Conservation (phyloP, 2,888 invertebrate species). For the Phasia obesa region DNA sequence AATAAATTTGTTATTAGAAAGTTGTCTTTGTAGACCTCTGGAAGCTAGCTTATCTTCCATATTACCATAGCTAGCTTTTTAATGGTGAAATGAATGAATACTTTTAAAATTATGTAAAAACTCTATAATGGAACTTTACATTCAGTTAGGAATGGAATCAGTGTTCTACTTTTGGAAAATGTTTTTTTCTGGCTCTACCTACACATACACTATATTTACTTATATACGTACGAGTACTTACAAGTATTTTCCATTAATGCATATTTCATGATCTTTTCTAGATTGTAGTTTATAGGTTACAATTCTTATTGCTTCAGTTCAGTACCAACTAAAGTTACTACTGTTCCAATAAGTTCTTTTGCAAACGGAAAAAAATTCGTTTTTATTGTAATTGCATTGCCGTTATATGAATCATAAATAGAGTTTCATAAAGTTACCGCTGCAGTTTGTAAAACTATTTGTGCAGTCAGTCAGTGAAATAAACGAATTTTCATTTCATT, state of each 20-base stretch:
- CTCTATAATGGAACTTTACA: too few relatives aligned
- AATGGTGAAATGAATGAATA: neutral
- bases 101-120: neutral
- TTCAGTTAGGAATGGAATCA: conserved; percentile 19
- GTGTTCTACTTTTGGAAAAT: conserved; percentile 3
- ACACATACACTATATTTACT: neutral
- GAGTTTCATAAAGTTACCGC: neutral
- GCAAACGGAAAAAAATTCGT: conserved; percentile 11
- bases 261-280: conserved; percentile 29
- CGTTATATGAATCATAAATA: conserved; percentile 12
- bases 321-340: neutral
- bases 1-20: too few relatives aligned
- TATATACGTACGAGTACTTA: neutral
- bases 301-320: conserved; percentile 26
- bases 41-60: too few relatives aligned
- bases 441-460: too few relatives aligned
- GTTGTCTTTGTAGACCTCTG: too few relatives aligned
- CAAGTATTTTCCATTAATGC: conserved; percentile 2
- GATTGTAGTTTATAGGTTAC: conserved; percentile 13
- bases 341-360: neutral
- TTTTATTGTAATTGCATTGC: conserved; percentile 22
- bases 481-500: conserved; percentile 46
- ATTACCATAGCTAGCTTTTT: too few relatives aligned
- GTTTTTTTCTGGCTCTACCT: neutral
- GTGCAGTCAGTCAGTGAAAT: conserved; percentile 20